Conservation (phyloP, 2,797 vertebrate genomes). For the Liasis olivaceus region DNA sequence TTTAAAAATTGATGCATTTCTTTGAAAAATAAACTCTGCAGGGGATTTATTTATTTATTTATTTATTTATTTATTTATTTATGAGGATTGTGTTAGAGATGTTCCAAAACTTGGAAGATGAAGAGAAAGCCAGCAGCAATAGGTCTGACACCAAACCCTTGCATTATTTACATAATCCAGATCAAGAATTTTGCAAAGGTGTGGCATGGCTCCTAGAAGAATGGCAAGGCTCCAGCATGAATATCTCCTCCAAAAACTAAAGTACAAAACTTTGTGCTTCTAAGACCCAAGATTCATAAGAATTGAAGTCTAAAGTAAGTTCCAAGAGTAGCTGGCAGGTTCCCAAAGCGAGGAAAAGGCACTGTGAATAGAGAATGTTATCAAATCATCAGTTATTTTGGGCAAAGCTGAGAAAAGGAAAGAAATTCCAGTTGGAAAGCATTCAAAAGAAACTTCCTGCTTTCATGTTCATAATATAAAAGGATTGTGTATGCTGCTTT, state of each 20-base stretch:
- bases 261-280: not conserved
- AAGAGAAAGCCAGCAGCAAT: not conserved
- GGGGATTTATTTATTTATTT: too few species aligned
- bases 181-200: conserved; percentile 35
- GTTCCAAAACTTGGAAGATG: not conserved
- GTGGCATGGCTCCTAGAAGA: not conserved
- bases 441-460: not conserved
- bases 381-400: conserved; percentile 52
- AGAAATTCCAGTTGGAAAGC: conserved; percentile 45
- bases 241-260: not conserved
- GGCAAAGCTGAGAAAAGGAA: conserved; percentile 35
- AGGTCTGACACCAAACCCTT: conserved; percentile 27
- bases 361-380: conserved; percentile 48
- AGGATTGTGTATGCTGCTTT: conserved; percentile 53
- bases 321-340: conserved; percentile 41
- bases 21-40: not conserved
- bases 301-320: conserved; percentile 45
- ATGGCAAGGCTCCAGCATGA: conserved; percentile 10
- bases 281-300: not conserved
- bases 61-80: too few species aligned
- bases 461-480: conserved; percentile 60
- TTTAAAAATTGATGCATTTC: not conserved
- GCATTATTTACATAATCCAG: conserved; percentile 38
- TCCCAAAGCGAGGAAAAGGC: conserved; percentile 39
- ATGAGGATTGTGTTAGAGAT: too few species aligned